Base-by-base conservation (phyloP, 2,797 vertebrate species). In the Hypotaenidia philippensis region DNA sequence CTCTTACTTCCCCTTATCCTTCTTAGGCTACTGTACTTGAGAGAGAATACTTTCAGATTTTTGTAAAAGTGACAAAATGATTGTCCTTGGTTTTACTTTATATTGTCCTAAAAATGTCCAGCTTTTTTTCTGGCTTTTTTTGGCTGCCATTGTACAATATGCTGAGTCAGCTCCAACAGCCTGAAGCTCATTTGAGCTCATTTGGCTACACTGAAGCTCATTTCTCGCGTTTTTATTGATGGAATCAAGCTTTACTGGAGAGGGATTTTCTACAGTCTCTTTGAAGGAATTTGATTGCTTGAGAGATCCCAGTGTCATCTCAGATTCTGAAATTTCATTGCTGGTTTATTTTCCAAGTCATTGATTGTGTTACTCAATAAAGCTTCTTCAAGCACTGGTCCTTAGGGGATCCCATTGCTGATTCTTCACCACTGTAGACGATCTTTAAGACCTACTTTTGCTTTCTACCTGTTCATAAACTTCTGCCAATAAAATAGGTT, bases 131-230 rank as follows among this genome's bases (percentile, higher is more conserved):
- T 66, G 25, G 5, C 15, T 20, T 50, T 32, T 32, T 87, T 82
- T 14, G 11, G 7, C 7, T 60, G 27, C 49, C 22, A 6, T 69
- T 82, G 11, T 63, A 85, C 50, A 66, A 6, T 45, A 44, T 11
- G 5, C 26, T 0, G 0, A 50, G n/a, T 5, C 29, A 84, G 12
- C 4, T 23, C 7, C 4, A 4, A 47, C 8, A 57, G 3, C 23
- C 17, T 71, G 45, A 47, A 22, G 45, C 45, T 47, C 45, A 47
- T 47, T 47, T 47, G 21, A 47, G 45, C 45, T 47, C 21, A 47
- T 47, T 91, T 88, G 26, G 10, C 40, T 53, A 17, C 40, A 26
- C 19, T 25, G 44, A 86, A 90, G 17, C 4, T 81, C 18, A 78
- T 71, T 45, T 49, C 40, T 32, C 36, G 23, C 27, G 11, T 61